A percentile compares a stretch with the other conserved stretches of the same genome.
These are phyloP conservation scores for Manis javanica DNA, from an alignment of 2,797 vertebrate genomes.

Conservation along the genomic window DNA sequence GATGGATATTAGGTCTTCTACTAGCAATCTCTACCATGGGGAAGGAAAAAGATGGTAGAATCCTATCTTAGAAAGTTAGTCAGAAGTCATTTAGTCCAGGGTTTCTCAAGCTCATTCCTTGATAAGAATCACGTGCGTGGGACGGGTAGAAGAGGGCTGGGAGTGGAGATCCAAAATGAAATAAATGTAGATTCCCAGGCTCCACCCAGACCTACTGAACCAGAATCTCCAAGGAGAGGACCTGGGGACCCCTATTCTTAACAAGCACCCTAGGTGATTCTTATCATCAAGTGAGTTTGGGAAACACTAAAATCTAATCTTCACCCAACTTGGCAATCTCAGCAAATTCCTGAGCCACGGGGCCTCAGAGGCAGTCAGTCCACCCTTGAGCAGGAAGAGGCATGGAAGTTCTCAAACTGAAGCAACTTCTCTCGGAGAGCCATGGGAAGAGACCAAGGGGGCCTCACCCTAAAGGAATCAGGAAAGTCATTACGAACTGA, in stretches of 20 bases:
- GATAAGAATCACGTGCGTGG: neutral
- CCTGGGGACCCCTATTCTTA: neutral
- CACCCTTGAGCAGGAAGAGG: neutral
- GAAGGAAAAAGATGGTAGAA: neutral
- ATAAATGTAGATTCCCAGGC: constrained; percentile 18
- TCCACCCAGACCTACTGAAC: constrained; percentile 1
- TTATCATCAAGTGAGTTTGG: constrained; percentile 13
- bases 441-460: neutral
- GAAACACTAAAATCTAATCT: constrained; percentile 17
- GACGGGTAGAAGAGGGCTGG: neutral
- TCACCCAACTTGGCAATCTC: neutral
- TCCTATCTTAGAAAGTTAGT: neutral
- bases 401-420: neutral
- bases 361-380: neutral
- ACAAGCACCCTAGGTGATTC: neutral
- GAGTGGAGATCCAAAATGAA: neutral
- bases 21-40: neutral
- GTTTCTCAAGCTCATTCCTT: neutral
- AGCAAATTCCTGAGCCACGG: neutral
- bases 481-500: neutral
- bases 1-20: neutral
- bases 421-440: neutral
- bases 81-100: neutral
- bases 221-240: neutral
- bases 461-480: neutral